Evolutionary conservation across 1,140 invertebrate species (phyloP), one percentile per base, ranked within the genome.

Genomic region (Cryptotermes secundus): DNA sequence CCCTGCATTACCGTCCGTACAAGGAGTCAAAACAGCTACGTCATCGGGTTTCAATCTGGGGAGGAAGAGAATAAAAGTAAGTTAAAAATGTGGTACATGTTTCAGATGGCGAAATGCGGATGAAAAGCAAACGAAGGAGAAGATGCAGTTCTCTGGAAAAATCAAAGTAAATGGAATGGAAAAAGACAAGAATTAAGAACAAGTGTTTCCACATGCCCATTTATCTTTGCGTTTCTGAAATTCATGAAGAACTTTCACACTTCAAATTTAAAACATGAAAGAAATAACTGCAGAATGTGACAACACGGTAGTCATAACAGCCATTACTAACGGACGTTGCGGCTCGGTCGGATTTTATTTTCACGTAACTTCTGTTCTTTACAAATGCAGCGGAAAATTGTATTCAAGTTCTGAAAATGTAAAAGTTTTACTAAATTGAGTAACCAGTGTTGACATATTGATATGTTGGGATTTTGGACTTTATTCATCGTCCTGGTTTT

Each of bases 171-270:
- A 72, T 72, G 59, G n/a, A 72, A 4, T 72, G 59, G 26, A 72
- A 31, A 72, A 72, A 72, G 59, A n/a, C 59, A n/a, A 31, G 59
- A 72, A 72, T 72, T 72, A 72, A 72, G 59, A 31, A 31, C n/a
- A n/a, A 72, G 59, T 31, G n/a, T 72, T 72, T 31, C 59, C 59
- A 72, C 26, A 31, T 31, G 9, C 59, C 26, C 59, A 72, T 72
- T n/a, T 26, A 31, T 72, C 59, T 9, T 72, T n/a, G 59, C 6
- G 26, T 72, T 31, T 72, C 26, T 72, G 59, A 72, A 72, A n/a
- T 72, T n/a, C 59, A 72, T n/a, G 7, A 2, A 72, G 26, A 72
- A n/a, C 59, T 72, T 22, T 49, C 9, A 19, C 45, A 49, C 14
- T 49, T 49, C 45, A 49, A 49, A 19, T 49, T 49, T 14, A 16